These are phyloP conservation scores for Callionymus lyra DNA, from an alignment of 2,113 vertebrate species.

Conservation along the genomic window DNA sequence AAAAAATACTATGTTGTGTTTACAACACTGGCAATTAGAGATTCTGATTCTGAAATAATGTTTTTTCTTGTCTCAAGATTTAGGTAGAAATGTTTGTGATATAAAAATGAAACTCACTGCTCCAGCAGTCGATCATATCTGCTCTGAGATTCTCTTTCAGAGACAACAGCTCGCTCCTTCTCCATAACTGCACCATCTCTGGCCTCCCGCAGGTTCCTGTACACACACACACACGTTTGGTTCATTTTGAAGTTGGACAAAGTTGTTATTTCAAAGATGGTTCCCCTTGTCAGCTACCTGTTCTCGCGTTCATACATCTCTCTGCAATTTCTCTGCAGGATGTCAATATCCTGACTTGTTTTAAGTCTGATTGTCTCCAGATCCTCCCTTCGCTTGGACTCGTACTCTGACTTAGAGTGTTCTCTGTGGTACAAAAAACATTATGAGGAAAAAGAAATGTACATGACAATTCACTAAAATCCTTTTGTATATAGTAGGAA, in stretches of 20 bases:
- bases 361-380: conserved; percentile 85
- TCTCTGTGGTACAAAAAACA: conserved; percentile 68
- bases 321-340: conserved; percentile 80
- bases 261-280: too few species aligned
- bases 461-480: background rate
- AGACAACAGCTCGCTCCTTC: conserved; percentile 75
- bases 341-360: conserved; percentile 89
- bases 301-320: conserved; percentile 98
- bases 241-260: background rate
- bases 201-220: conserved; percentile 86
- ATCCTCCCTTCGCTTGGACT: conserved; percentile 81
- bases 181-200: conserved; percentile 85
- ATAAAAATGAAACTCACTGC: conserved; percentile 73
- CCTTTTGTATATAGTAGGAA: background rate
- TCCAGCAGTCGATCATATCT: conserved; percentile 86
- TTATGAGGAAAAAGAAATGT: background rate
- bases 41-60: too few species aligned
- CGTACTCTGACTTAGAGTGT: conserved; percentile 88
- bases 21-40: too few species aligned
- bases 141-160: conserved; percentile 79
- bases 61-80: too few species aligned
- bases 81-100: background rate
- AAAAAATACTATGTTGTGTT: too few species aligned
- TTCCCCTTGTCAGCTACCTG: conserved; percentile 69
- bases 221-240: conserved; percentile 6